A percentile compares a stretch with the other conserved stretches of the same genome.
Evolutionary conservation across 2,888 invertebrate genomes (phyloP).

Genomic region (Tipula helvola): DNA sequence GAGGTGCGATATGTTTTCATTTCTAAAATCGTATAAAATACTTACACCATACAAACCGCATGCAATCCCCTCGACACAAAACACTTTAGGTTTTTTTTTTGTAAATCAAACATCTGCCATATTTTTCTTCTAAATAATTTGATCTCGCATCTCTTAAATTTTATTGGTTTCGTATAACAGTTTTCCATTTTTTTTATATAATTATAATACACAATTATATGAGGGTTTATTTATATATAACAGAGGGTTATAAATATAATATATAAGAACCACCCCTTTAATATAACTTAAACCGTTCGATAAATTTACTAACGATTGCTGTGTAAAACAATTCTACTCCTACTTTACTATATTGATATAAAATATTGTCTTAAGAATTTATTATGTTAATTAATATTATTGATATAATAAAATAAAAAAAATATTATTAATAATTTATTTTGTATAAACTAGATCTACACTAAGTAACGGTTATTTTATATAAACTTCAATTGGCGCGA

Average conservation of each 20-base stretch:
- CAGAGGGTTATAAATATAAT: background rate
- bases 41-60: background rate
- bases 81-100: background rate
- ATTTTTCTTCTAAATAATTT: background rate
- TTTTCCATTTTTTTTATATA: background rate
- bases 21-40: background rate
- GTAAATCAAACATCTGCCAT: background rate
- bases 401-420: too few species aligned
- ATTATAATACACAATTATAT: background rate
- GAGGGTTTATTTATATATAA: background rate
- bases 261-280: background rate
- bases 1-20: background rate
- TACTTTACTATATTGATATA: background rate
- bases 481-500: background rate
- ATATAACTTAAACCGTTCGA: background rate
- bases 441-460: background rate
- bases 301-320: background rate
- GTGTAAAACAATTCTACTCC: background rate
- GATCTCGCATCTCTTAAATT: background rate
- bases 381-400: background rate
- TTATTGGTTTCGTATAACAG: background rate
- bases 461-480: background rate
- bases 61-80: background rate
- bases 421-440: background rate
- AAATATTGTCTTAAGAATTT: background rate